These are phyloP conservation scores for Gari tellinella DNA, from an alignment of 2,888 invertebrate species.

Conservation along the genomic window DNA sequence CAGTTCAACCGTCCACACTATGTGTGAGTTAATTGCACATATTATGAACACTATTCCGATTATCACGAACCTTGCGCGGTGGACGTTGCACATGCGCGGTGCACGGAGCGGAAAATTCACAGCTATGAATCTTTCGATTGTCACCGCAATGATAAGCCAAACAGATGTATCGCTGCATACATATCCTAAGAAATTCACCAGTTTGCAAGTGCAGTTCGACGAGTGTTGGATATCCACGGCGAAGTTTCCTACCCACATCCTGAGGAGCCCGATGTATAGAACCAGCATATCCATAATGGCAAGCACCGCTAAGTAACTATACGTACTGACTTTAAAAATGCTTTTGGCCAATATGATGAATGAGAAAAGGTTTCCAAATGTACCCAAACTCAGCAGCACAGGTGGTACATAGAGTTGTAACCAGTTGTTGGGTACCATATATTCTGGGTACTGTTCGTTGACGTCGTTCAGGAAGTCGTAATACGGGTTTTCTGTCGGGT, in stretches of 20 bases:
- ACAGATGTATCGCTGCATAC: slow-evolving; percentile 81
- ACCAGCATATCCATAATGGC: slow-evolving; percentile 82
- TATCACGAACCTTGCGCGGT: slow-evolving; percentile 64
- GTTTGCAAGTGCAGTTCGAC: slow-evolving; percentile 78
- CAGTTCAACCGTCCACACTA: slow-evolving; percentile 79
- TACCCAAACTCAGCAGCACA: slow-evolving; percentile 80
- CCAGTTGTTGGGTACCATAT: slow-evolving; percentile 26
- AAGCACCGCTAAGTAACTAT: slow-evolving; percentile 81
- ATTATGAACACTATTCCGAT: slow-evolving; percentile 70
- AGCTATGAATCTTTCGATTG: slow-evolving; percentile 82
- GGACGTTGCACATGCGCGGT: slow-evolving; percentile 76
- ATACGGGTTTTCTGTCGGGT: too few species aligned
- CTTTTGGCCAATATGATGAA: slow-evolving; percentile 79
- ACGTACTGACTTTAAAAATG: slow-evolving; percentile 81
- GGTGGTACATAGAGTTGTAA: slow-evolving; percentile 79
- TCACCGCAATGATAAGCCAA: slow-evolving; percentile 83
- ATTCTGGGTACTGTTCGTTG: slow-evolving; percentile 29
- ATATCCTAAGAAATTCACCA: slow-evolving; percentile 76
- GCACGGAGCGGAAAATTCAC: slow-evolving; percentile 82
- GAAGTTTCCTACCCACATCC: slow-evolving; percentile 81
- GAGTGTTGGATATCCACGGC: slow-evolving; percentile 74
- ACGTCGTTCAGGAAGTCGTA: background rate
- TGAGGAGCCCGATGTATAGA: slow-evolving; percentile 81
- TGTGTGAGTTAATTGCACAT: slow-evolving; percentile 77
- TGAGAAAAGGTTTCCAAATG: slow-evolving; percentile 82